Evolutionary conservation across 2,888 invertebrate species (phyloP), one percentile per base, ranked within the genome.

Genomic region (Dicyrtomina minuta): DNA sequence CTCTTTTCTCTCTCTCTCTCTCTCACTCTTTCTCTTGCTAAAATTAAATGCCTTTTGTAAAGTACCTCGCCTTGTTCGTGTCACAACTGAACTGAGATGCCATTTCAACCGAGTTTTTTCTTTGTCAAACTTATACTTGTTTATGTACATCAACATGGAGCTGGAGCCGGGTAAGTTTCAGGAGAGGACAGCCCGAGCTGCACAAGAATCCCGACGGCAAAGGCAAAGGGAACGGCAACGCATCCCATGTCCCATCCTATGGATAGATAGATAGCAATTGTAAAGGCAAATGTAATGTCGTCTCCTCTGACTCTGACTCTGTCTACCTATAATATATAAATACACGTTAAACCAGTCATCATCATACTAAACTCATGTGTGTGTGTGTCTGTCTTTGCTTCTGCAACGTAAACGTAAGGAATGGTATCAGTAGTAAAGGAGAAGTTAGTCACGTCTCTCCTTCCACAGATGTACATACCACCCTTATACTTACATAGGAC

Each of bases 1-100:
- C 60, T 41, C 60, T 55, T 33, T 56, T 39, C 49, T 49, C 59
- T 59, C 58, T 33, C 56, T 56, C 39, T 46, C 59, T 22, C 41
- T 62, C 44, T 17, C 26, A 33, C 20, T 27, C 59, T 53, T 20
- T 20, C 56, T 43, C 49, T 55, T 55, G 33, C 66, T 58, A 55
- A 74, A 74, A 74, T 74, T 74, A 74, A 74, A 74, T 74, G 74
- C 67, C 70, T 68, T 70, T 72, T 72, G 70, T 72, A 74, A 74
- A 72, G 70, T 66, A 70, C 51, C 74, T 74, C 70, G 44, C 66
- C 72, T 72, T 74, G 70, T 70, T 72, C 74, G 70, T 74, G 74
- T 74, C 74, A 73, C 71, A 70, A 60, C 68, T 61, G 53, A 53
- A 53, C 65, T 68, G 59, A 68, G 62, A 58, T 70, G 70, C 65